Percentiles rank a stretch among this genome's conserved stretches.
Evolutionary conservation across 2,797 vertebrate species (phyloP).

Genomic region (Notamacropus eugenii): DNA sequence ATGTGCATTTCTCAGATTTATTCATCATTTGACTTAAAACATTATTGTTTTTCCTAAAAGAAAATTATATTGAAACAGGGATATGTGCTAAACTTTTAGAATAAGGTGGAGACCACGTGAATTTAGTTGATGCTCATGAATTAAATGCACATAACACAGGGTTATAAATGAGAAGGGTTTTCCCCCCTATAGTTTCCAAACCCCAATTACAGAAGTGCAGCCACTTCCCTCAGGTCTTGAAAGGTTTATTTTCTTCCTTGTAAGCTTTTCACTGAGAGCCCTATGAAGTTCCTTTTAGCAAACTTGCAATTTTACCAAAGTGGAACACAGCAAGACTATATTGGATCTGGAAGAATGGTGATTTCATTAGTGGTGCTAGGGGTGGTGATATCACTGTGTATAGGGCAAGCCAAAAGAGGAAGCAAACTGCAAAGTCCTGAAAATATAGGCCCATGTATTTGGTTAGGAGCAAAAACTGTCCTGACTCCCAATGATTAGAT

Average conservation of each 20-base stretch:
- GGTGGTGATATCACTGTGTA: not conserved
- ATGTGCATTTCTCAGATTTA: not conserved
- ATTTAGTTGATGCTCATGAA: not conserved
- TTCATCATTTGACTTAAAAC: not conserved
- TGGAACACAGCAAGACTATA: constrained; percentile 9
- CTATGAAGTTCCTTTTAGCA: constrained; percentile 54
- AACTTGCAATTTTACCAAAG: constrained; percentile 53
- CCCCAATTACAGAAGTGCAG: constrained; percentile 24
- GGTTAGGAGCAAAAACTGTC: not conserved
- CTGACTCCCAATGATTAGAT: not conserved
- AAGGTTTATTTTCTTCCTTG: constrained; percentile 45
- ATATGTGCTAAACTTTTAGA: not conserved
- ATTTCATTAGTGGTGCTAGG: not conserved
- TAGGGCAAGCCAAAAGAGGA: not conserved
- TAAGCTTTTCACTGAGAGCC: constrained; percentile 38
- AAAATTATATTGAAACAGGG: not conserved
- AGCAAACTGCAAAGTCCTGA: not conserved
- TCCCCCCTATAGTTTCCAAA: not conserved
- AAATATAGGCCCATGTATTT: not conserved
- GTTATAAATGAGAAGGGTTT: not conserved
- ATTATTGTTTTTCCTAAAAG: not conserved
- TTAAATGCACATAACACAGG: not conserved
- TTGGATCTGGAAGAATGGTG: not conserved
- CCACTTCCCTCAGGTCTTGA: constrained; percentile 37
- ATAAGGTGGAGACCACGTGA: not conserved